phyloP scores from a whole-genome alignment of 1,140 invertebrate species.

The Aphaenogaster ashmeadi region DNA sequence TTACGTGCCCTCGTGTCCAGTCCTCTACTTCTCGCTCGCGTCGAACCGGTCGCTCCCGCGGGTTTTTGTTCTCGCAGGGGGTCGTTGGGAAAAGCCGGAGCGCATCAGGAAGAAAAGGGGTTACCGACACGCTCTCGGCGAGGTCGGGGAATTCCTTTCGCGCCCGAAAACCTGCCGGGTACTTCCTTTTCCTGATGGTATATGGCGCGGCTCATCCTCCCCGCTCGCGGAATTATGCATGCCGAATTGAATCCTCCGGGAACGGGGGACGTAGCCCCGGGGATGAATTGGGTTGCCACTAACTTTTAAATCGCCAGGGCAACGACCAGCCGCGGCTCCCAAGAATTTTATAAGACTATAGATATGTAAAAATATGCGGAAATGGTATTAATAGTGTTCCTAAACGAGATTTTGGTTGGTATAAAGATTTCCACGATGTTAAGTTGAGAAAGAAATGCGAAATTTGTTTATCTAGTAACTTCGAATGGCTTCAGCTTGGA shows the following conservation, averaged over 20 bases:
- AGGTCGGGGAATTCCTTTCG: constrained; percentile 51
- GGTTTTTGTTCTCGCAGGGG: constrained; percentile 71
- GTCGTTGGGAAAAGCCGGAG: constrained; percentile 73
- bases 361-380: not conserved
- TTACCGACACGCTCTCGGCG: constrained; percentile 39
- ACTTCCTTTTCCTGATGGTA: constrained; percentile 66
- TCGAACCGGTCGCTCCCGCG: constrained; percentile 69
- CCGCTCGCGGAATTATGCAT: constrained; percentile 43
- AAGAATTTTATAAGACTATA: constrained; percentile 19
- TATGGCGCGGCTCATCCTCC: constrained; percentile 42
- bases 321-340: constrained; percentile 35
- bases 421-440: not conserved
- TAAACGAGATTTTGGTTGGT: not conserved
- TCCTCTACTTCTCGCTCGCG: constrained; percentile 45
- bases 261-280: constrained; percentile 15
- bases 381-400: constrained; percentile 6
- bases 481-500: not conserved
- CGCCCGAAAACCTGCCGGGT: constrained; percentile 65
- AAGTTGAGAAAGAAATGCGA: not conserved
- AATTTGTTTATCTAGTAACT: not conserved
- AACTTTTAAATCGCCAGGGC: constrained; percentile 59
- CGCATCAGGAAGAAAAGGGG: constrained; percentile 73
- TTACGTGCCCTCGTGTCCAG: constrained; percentile 53
- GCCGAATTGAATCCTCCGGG: constrained; percentile 53
- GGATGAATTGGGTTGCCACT: constrained; percentile 26